Conservation (phyloP, 1,140 invertebrate genomes). For the Apis cerana region DNA sequence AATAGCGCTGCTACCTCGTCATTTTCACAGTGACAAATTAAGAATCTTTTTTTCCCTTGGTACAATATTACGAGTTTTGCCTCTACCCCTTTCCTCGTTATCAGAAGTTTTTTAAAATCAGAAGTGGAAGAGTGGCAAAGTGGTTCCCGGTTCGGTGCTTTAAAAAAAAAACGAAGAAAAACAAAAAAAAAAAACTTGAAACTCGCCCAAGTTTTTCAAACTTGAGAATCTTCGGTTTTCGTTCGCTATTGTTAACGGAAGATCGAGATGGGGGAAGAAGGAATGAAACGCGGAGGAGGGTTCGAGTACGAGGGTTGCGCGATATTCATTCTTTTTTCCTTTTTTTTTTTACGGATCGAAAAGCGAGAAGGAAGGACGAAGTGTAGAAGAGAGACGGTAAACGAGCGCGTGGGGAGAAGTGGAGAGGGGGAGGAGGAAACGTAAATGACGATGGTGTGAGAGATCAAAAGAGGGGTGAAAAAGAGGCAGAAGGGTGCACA, state of each 20-base stretch:
- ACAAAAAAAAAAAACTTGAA: background rate
- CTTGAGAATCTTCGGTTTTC: background rate
- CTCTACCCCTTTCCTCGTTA: no score
- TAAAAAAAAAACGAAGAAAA: no score
- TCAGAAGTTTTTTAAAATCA: background rate
- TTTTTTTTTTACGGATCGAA: background rate
- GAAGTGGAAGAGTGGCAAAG: background rate
- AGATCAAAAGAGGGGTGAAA: slow-evolving; percentile 2
- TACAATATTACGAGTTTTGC: background rate
- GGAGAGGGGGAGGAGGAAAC: background rate
- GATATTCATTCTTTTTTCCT: background rate
- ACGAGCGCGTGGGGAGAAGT: background rate
- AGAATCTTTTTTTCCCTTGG: background rate
- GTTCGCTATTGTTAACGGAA: background rate
- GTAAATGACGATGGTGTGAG: slow-evolving; percentile 41
- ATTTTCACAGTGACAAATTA: background rate
- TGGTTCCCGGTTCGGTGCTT: background rate
- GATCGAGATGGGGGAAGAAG: background rate
- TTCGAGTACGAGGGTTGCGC: background rate
- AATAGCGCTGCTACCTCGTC: background rate
- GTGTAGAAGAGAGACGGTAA: background rate
- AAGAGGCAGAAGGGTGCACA: slow-evolving; percentile 21
- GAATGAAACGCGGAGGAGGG: background rate
- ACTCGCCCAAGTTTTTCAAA: background rate
- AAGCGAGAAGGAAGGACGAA: background rate